phyloP scores from a whole-genome alignment of 2,888 invertebrate genomes.

The Pyrochroa serraticornis region DNA sequence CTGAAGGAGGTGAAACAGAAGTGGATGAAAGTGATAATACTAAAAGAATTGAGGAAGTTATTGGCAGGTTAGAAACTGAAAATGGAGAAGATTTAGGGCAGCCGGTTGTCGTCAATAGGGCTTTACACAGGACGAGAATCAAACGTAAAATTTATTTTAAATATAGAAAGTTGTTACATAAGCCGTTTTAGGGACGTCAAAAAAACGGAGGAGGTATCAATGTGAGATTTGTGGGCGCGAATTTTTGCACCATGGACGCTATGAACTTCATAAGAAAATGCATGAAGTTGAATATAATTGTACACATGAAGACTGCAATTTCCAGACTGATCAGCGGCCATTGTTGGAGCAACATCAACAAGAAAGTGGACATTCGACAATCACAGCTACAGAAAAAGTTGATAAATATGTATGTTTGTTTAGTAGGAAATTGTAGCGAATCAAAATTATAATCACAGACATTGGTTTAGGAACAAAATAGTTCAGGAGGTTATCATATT shows the following conservation, averaged over 20 bases:
- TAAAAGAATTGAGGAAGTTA: slow-evolving; percentile 59
- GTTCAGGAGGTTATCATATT: no score
- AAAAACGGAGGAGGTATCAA: slow-evolving; percentile 54
- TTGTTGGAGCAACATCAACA: slow-evolving; percentile 64
- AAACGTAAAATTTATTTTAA: slow-evolving; percentile 2
- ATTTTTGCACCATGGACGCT: slow-evolving; percentile 61
- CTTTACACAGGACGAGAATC: slow-evolving; percentile 21
- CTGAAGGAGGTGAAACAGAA: slow-evolving; percentile 36
- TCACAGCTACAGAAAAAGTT: slow-evolving; percentile 57
- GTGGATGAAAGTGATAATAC: slow-evolving; percentile 35
- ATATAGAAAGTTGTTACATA: not conserved
- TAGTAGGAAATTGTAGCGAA: no score
- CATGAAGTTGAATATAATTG: slow-evolving; percentile 71
- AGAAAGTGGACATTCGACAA: slow-evolving; percentile 62
- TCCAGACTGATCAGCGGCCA: slow-evolving; percentile 55
- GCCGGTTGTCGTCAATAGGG: slow-evolving; percentile 65
- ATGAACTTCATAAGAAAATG: slow-evolving; percentile 62
- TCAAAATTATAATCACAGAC: no score
- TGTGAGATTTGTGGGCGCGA: slow-evolving; percentile 62
- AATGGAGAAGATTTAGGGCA: slow-evolving; percentile 67
- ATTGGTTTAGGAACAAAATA: no score
- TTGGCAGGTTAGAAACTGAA: slow-evolving; percentile 70
- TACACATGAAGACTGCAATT: slow-evolving; percentile 40
- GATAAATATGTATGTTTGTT: slow-evolving; percentile 43
- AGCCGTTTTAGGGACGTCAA: slow-evolving; percentile 17